These are phyloP conservation scores for Trachelipus rathkii DNA, from an alignment of 1,140 invertebrate species.

Conservation along the genomic window DNA sequence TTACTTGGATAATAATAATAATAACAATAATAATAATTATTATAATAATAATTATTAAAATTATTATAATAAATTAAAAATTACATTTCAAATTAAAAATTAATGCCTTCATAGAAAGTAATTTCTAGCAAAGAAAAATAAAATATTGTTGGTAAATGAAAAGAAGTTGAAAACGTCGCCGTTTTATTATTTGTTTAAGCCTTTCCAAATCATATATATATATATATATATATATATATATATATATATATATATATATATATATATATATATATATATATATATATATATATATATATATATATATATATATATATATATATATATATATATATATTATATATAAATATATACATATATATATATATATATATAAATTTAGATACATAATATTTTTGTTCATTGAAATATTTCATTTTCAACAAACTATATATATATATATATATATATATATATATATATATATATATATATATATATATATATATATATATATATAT, in stretches of 20 bases:
- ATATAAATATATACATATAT: background rate
- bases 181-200: no score
- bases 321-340: background rate
- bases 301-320: background rate
- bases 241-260: background rate
- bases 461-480: conserved; percentile 5
- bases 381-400: background rate
- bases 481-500: conserved; percentile 5
- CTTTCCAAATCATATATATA: background rate
- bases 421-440: no score
- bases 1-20: no score
- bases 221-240: conserved; percentile 15
- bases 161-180: no score
- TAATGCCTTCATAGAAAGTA: no score
- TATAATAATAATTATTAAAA: no score
- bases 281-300: background rate
- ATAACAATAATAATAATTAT: no score
- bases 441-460: conserved; percentile 5
- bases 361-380: background rate
- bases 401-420: background rate
- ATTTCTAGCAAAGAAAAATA: no score
- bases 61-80: no score
- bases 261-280: background rate
- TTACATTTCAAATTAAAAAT: no score
- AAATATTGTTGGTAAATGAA: no score